A percentile compares a stretch with the other conserved stretches of the same genome.
These are phyloP conservation scores for Cercopithecus hamlyni DNA, from an alignment of 2,797 vertebrate species.

Conservation along the genomic window DNA sequence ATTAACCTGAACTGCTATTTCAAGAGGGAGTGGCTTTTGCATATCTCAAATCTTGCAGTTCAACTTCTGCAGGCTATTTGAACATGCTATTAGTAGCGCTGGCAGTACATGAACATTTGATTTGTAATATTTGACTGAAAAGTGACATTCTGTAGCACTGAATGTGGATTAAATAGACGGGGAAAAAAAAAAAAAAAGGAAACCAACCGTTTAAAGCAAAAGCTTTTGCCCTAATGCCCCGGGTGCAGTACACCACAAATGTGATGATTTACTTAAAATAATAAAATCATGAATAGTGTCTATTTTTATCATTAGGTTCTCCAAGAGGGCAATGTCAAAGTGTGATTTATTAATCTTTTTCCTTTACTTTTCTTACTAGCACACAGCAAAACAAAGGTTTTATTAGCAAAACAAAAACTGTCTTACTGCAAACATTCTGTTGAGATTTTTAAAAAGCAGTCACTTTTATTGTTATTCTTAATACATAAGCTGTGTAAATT, in stretches of 20 bases:
- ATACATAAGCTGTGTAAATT: not conserved
- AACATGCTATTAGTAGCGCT: not conserved
- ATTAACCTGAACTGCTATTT: not conserved
- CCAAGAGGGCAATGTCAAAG: not conserved
- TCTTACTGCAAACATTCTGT: not conserved
- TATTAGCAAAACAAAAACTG: not conserved
- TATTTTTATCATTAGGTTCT: not conserved
- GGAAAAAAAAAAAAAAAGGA: not conserved
- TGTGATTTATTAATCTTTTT: not conserved
- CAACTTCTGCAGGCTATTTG: not conserved
- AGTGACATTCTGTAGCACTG: not conserved
- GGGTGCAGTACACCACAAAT: not conserved
- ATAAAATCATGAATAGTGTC: constrained; percentile 2
- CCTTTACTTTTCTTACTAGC: not conserved
- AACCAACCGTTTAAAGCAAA: constrained; percentile 10
- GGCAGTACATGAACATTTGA: not conserved
- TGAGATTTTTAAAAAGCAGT: not conserved
- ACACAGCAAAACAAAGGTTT: not conserved
- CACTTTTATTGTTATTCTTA: not conserved
- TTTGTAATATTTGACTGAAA: not conserved
- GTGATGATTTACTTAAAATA: constrained; percentile 1
- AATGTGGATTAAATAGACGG: not conserved
- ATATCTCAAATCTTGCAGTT: not conserved
- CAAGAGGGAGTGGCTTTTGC: not conserved
- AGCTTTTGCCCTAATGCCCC: not conserved